Percentiles rank a stretch among this genome's conserved stretches.
Evolutionary conservation across 2,888 invertebrate species (phyloP).

Genomic region (Cephalotes varians): DNA sequence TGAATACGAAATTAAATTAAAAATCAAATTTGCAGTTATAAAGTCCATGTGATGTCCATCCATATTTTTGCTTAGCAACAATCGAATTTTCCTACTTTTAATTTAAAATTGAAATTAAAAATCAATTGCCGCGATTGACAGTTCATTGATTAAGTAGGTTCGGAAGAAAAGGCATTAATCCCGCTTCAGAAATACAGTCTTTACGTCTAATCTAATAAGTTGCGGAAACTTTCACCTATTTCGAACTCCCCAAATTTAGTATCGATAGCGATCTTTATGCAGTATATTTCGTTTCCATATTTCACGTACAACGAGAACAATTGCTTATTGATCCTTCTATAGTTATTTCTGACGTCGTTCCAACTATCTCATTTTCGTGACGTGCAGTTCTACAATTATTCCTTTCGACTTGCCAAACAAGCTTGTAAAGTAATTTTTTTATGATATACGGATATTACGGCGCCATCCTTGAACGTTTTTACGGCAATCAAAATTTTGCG

Average conservation of each 20-base stretch:
- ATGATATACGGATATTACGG: background rate
- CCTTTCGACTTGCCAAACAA: background rate
- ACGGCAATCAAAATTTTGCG: background rate
- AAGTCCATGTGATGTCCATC: too few species aligned
- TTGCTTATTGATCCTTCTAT: constrained; percentile 34
- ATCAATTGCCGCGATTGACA: too few species aligned
- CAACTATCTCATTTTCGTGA: background rate
- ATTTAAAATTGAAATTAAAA: constrained; percentile 12
- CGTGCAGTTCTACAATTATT: background rate
- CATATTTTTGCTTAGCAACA: too few species aligned
- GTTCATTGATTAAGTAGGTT: background rate
- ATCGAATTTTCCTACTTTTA: too few species aligned
- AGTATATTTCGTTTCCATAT: constrained; percentile 24
- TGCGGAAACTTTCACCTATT: constrained; percentile 78
- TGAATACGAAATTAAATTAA: too few species aligned
- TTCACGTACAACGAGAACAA: constrained; percentile 2
- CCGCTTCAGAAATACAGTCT: constrained; percentile 68
- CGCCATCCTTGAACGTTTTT: constrained; percentile 18
- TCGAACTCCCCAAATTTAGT: constrained; percentile 55
- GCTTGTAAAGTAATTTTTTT: constrained; percentile 25
- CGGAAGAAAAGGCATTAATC: constrained; percentile 58
- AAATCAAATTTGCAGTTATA: too few species aligned
- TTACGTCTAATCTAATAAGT: constrained; percentile 74
- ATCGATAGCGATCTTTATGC: constrained; percentile 20
- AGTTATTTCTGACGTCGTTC: constrained; percentile 6